Percentiles rank a stretch among this genome's conserved stretches.
phyloP scores from a whole-genome alignment of 1,140 invertebrate genomes.

The Ostrea denselamellosa region DNA sequence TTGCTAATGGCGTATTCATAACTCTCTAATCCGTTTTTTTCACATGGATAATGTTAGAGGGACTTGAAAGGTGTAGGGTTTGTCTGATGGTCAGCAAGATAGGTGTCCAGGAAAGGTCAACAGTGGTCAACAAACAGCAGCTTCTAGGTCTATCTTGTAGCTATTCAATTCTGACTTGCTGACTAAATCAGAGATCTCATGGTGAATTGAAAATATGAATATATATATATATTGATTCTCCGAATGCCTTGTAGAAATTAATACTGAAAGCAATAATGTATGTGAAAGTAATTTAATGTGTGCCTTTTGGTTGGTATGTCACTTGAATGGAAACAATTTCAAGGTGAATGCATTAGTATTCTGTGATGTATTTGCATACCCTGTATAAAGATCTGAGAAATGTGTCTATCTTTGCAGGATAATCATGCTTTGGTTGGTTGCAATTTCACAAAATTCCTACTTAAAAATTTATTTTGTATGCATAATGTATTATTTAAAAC shows the following conservation, averaged over 20 bases:
- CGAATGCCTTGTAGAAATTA: background rate
- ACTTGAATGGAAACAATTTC: background rate
- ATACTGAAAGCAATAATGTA: background rate
- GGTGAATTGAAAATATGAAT: background rate
- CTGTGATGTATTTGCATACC: background rate
- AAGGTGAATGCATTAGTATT: background rate
- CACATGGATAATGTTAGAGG: constrained; percentile 8
- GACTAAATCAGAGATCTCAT: background rate
- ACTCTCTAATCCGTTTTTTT: background rate
- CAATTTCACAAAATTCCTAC: background rate
- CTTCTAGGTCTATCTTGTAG: background rate
- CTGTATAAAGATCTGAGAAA: constrained; percentile 4
- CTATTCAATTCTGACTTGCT: background rate
- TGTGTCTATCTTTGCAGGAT: background rate
- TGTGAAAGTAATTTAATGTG: background rate
- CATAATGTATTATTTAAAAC: constrained; percentile 2
- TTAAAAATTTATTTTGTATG: constrained; percentile 23
- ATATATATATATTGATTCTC: background rate
- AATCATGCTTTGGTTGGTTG: constrained; percentile 22
- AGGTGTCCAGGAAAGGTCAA: background rate
- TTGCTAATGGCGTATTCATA: constrained; percentile 22
- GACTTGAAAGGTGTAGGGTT: background rate
- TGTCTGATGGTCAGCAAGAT: constrained; percentile 3
- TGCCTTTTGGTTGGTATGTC: background rate
- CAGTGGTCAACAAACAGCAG: background rate